Conservation (phyloP, 1,140 invertebrate species). For the Danaus melanippus region DNA sequence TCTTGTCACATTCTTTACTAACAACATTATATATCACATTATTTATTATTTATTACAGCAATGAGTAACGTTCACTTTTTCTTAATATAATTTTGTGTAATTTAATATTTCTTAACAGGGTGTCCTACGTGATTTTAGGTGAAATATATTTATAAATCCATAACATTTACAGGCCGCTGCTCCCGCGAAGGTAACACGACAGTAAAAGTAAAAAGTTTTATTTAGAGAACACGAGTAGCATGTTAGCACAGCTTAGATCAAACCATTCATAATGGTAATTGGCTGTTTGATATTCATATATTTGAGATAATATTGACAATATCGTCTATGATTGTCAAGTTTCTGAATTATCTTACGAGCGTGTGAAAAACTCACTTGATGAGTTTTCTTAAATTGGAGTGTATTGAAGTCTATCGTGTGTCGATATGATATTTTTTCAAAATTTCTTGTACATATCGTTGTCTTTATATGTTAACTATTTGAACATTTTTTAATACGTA, state of each 20-base stretch:
- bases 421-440: slow-evolving; percentile 5
- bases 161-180: slow-evolving; percentile 62
- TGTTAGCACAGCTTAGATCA: slow-evolving; percentile 38
- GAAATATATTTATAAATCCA: not conserved
- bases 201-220: slow-evolving; percentile 32
- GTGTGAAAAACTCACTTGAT: slow-evolving; percentile 8
- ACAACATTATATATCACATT: slow-evolving; percentile 9
- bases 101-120: not conserved
- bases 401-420: slow-evolving; percentile 7
- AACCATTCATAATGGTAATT: slow-evolving; percentile 34
- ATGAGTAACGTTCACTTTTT: not conserved
- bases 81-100: not conserved
- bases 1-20: slow-evolving; percentile 18
- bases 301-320: slow-evolving; percentile 18
- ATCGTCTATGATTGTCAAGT: slow-evolving; percentile 15
- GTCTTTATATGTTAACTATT: slow-evolving; percentile 1
- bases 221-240: slow-evolving; percentile 39
- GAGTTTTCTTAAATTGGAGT: slow-evolving; percentile 3
- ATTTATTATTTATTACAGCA: not conserved
- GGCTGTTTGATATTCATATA: slow-evolving; percentile 17
- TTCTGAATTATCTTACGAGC: slow-evolving; percentile 11
- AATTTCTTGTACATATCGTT: slow-evolving; percentile 1
- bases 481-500: no score
- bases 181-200: slow-evolving; percentile 60
- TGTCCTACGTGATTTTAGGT: no score